These are phyloP conservation scores for Stichopus horrens DNA, from an alignment of 53 echinoderm and acorn worm genomes.

Conservation along the genomic window DNA sequence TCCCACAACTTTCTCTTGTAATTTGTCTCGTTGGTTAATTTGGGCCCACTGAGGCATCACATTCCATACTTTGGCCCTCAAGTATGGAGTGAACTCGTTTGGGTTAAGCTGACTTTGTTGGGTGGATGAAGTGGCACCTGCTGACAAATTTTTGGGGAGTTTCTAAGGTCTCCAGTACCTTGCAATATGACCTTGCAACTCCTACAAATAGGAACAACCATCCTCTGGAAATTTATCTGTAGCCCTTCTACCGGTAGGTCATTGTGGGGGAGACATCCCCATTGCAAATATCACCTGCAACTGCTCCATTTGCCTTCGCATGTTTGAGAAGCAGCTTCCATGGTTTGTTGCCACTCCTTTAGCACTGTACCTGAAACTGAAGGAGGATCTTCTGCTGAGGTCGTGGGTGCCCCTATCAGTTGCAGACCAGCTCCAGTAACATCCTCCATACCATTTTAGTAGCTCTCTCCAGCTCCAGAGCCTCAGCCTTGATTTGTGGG, in stretches of 20 bases:
- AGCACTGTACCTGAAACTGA: too few relatives aligned
- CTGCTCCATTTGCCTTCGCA: neutral
- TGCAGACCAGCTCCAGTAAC: neutral
- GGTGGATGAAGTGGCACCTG: too few relatives aligned
- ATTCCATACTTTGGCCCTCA: conserved; percentile 30
- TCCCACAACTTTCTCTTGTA: neutral
- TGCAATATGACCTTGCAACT: conserved; percentile 13
- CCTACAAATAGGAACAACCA: conserved; percentile 16
- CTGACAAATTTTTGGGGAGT: too few relatives aligned
- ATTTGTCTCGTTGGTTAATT: neutral
- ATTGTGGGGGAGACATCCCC: too few relatives aligned
- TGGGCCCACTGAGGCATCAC: neutral
- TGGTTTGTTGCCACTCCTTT: neutral
- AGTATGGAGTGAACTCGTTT: neutral
- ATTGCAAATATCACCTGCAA: neutral
- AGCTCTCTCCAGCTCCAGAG: neutral
- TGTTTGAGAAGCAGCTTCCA: neutral
- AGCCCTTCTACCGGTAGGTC: neutral
- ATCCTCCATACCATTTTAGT: neutral
- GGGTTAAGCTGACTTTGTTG: neutral
- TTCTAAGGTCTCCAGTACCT: neutral
- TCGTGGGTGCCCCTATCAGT: neutral
- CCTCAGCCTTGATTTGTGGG: too few relatives aligned
- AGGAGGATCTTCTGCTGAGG: neutral
- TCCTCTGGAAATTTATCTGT: neutral